A percentile compares a stretch with the other conserved stretches of the same genome.
phyloP scores from a whole-genome alignment of 2,797 vertebrate genomes.

The Novumbra hubbsi region DNA sequence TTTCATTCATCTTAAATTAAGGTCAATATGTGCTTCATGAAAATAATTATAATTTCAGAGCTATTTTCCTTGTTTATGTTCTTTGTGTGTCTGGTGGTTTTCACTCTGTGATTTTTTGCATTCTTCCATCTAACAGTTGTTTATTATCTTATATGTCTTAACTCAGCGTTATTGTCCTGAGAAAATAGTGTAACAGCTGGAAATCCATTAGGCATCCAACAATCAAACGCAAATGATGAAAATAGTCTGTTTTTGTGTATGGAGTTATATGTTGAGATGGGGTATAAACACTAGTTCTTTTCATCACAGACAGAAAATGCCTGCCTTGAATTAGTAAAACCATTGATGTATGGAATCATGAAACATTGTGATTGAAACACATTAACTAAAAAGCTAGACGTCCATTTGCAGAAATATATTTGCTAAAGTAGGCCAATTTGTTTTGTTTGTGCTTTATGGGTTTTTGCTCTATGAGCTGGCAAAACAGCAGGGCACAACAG shows the following conservation, averaged over 20 bases:
- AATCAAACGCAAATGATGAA: slow-evolving; percentile 42
- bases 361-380: not conserved
- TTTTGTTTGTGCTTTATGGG: slow-evolving; percentile 1
- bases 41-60: not conserved
- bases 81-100: slow-evolving; percentile 31
- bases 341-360: not conserved
- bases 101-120: slow-evolving; percentile 20
- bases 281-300: not conserved
- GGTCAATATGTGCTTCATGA: not conserved
- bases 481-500: not conserved
- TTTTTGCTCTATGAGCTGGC: not conserved
- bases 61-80: slow-evolving; percentile 31
- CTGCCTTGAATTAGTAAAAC: not conserved
- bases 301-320: not conserved
- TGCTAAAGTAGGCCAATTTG: not conserved
- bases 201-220: slow-evolving; percentile 42
- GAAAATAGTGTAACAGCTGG: slow-evolving; percentile 42
- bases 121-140: slow-evolving; percentile 41
- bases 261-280: not conserved
- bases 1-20: not conserved
- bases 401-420: not conserved
- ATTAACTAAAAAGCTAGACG: slow-evolving; percentile 1
- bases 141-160: slow-evolving; percentile 11
- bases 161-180: not conserved
- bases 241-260: slow-evolving; percentile 5